phyloP scores from a whole-genome alignment of 2,888 invertebrate genomes.

The Oscheius sp. region DNA sequence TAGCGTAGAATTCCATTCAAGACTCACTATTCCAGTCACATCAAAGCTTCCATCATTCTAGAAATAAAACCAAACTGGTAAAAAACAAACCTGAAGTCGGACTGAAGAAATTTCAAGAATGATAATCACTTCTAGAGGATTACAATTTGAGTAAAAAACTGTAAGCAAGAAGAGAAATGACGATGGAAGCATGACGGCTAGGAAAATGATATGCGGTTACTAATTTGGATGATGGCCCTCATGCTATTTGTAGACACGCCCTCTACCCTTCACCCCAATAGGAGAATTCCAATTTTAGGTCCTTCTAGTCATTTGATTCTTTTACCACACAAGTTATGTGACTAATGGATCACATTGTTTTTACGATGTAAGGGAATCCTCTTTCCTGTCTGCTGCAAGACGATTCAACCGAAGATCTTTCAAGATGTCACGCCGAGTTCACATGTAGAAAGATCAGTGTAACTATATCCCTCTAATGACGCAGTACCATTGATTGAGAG shows the following conservation, averaged over 20 bases:
- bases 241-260: slow-evolving; percentile 15
- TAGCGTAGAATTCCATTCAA: slow-evolving; percentile 17
- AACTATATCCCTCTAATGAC: slow-evolving; percentile 8
- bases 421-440: slow-evolving; percentile 12
- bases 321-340: too few relatives aligned
- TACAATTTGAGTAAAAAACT: neutral
- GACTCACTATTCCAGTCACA: neutral
- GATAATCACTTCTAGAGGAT: slow-evolving; percentile 1
- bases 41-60: slow-evolving; percentile 5
- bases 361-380: too few relatives aligned
- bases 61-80: neutral
- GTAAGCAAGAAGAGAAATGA: neutral
- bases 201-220: slow-evolving; percentile 3
- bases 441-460: slow-evolving; percentile 9
- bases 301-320: too few relatives aligned
- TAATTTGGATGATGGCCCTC: slow-evolving; percentile 27
- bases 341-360: too few relatives aligned
- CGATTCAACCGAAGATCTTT: too few relatives aligned
- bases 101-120: slow-evolving; percentile 4
- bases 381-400: too few relatives aligned
- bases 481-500: neutral
- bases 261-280: too few relatives aligned
- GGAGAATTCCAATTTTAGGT: too few relatives aligned
- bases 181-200: slow-evolving; percentile 16
- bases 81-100: neutral